phyloP scores from a whole-genome alignment of 2,888 invertebrate genomes.

The Megamerina dolium region DNA sequence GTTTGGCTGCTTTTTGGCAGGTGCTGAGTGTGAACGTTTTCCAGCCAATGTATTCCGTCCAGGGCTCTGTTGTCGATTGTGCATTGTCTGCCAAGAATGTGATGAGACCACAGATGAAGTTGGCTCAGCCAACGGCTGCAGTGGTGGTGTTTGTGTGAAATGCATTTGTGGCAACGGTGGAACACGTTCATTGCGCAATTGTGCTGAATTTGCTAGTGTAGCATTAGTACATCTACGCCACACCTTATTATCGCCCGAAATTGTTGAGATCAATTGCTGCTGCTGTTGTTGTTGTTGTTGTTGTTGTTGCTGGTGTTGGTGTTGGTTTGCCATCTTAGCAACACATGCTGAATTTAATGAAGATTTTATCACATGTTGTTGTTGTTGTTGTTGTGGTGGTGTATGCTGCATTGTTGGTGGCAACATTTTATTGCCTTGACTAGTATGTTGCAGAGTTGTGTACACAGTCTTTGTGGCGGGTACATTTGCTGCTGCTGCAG shows the following conservation, averaged over 20 bases:
- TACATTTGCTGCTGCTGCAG: slow-evolving; percentile 2
- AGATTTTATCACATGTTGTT: slow-evolving; percentile 22
- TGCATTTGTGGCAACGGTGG: slow-evolving; percentile 30
- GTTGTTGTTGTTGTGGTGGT: slow-evolving; percentile 21
- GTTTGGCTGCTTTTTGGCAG: slow-evolving; percentile 56
- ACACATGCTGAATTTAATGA: neutral
- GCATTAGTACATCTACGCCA: slow-evolving; percentile 9
- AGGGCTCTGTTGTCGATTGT: slow-evolving; percentile 7
- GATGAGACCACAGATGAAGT: neutral
- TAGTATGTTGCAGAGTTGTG: slow-evolving; percentile 21
- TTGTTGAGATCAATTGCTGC: slow-evolving; percentile 6
- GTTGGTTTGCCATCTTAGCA: neutral
- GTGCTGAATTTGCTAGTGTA: neutral
- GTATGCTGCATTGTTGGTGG: too few species aligned
- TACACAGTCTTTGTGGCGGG: slow-evolving; percentile 6
- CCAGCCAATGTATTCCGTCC: slow-evolving; percentile 8
- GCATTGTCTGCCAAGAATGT: slow-evolving; percentile 8
- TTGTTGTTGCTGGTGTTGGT: slow-evolving; percentile 7
- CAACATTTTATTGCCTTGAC: slow-evolving; percentile 29
- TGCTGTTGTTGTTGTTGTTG: slow-evolving; percentile 4
- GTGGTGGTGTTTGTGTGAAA: slow-evolving; percentile 17
- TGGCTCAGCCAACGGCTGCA: slow-evolving; percentile 4
- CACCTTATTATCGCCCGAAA: slow-evolving; percentile 4
- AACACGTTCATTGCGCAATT: slow-evolving; percentile 25
- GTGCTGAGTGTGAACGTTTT: slow-evolving; percentile 15